Conservation (phyloP, 2,888 invertebrate genomes). For the Cinara cedri region DNA sequence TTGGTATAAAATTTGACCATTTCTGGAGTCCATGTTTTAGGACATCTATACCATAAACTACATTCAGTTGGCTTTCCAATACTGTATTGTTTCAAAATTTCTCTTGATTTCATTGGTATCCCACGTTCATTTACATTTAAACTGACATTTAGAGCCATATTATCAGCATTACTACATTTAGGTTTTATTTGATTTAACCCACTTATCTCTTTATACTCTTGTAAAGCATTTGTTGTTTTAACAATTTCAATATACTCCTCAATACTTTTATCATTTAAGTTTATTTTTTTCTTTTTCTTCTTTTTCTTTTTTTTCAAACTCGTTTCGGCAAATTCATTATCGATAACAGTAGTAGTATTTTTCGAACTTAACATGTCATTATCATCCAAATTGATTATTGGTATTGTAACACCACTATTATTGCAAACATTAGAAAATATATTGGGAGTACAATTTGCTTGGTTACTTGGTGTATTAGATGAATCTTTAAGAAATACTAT, state of each 20-base stretch:
- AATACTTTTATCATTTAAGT: neutral
- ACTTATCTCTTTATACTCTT: conserved; percentile 45
- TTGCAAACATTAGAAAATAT: neutral
- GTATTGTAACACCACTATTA: neutral
- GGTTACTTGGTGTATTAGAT: neutral
- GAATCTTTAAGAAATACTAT: conserved; percentile 20
- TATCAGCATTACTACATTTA: neutral
- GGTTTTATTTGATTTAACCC: conserved; percentile 31
- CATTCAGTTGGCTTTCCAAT: conserved; percentile 42
- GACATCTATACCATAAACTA: conserved; percentile 47
- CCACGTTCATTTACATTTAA: conserved; percentile 25
- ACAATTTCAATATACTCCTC: conserved; percentile 38
- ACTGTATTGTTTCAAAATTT: conserved; percentile 49
- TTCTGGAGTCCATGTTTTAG: conserved; percentile 47
- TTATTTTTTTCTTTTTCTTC: conserved; percentile 24
- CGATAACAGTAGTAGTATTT: neutral
- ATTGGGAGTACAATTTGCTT: too few species aligned
- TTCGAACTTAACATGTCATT: neutral
- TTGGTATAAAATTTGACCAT: conserved; percentile 55
- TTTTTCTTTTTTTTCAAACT: conserved; percentile 41
- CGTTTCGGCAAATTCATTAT: conserved; percentile 13
- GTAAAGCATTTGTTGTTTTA: conserved; percentile 20
- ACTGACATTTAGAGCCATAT: conserved; percentile 35
- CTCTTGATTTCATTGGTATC: conserved; percentile 12
- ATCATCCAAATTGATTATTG: conserved; percentile 22